Base-by-base conservation (phyloP, 2,888 invertebrate genomes). In the Boloria selene region DNA sequence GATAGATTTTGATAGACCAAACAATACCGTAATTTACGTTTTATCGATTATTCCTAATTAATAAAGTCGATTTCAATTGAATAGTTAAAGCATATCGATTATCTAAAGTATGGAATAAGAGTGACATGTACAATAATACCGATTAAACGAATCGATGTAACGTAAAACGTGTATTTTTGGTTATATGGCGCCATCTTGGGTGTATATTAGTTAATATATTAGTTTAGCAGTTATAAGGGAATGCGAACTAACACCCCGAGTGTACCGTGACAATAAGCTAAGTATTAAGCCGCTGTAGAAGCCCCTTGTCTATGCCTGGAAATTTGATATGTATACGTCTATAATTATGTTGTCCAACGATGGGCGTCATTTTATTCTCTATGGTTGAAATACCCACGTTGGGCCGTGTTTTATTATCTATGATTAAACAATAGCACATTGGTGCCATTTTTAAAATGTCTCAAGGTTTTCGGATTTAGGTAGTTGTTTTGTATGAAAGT, bases 251-350 rank as follows among this genome's bases (percentile, higher is more conserved):
- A 90, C 90, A 88, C 82, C 81, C 80, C 78, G 78, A 77, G 83
- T 87, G 87, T 87, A 84, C 77, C 76, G 80, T 85, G 90, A 90
- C 90, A 90, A 90, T 90, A 90, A 89, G 87, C 85, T 87, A 84
- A 83, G 79, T 85, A 78, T 85, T 80, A 79, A 79, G 84, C 80
- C 78, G 84, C 85, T 77, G 84, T 88, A 88, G 87, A 74, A 65
- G 73, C 74, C 79, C 79, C 79, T 78, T 79, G 83, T 73, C 82
- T 84, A 77, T 83, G 85, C 79, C 83, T 81, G 81, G 77, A 71
- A 68, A 16, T 49, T 42, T 58, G 54, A 26, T 45, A 44, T 26
- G 42, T 62, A 64, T 61, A 38, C 22, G 51, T 62, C 47, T 62
- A 58, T 47, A 44, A 44, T 55, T 17, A 45, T 51, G 6, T 18